Conservation (phyloP, 2,888 invertebrate genomes). For the Rotaria magnacalcarata region DNA sequence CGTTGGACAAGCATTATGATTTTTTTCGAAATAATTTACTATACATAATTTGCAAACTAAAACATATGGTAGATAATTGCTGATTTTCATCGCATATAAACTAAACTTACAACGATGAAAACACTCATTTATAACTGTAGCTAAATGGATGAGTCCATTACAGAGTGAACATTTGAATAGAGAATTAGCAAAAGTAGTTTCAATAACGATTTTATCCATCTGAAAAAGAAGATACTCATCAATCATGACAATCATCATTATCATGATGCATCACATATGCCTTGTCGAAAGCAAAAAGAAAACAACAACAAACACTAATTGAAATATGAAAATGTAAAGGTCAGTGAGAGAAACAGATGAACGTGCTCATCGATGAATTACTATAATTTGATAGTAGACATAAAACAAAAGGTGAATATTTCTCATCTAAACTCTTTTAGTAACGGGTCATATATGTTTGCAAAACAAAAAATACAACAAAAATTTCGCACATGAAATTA, state of each 20-base stretch:
- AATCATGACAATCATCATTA: background rate
- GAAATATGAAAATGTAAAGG: background rate
- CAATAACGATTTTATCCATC: conserved; percentile 3
- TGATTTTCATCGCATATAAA: background rate
- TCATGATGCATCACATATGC: background rate
- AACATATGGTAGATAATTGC: background rate
- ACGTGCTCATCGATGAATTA: background rate
- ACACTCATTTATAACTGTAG: conserved; percentile 32
- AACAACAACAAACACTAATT: background rate
- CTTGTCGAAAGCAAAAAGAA: background rate
- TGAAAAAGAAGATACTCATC: background rate
- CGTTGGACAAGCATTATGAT: background rate
- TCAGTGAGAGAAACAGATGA: background rate
- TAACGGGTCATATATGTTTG: background rate
- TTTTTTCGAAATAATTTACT: background rate
- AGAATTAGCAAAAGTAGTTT: background rate
- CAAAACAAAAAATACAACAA: background rate
- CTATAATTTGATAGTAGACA: background rate
- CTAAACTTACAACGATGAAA: conserved; percentile 11
- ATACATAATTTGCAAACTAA: conserved; percentile 35
- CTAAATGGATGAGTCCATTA: background rate
- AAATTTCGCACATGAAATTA: background rate
- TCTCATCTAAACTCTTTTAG: background rate
- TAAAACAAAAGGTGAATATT: background rate
- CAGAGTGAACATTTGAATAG: conserved; percentile 5